A percentile compares a stretch with the other conserved stretches of the same genome.
phyloP scores from a whole-genome alignment of 2,113 vertebrate genomes.

The Paramormyrops kingsleyae region DNA sequence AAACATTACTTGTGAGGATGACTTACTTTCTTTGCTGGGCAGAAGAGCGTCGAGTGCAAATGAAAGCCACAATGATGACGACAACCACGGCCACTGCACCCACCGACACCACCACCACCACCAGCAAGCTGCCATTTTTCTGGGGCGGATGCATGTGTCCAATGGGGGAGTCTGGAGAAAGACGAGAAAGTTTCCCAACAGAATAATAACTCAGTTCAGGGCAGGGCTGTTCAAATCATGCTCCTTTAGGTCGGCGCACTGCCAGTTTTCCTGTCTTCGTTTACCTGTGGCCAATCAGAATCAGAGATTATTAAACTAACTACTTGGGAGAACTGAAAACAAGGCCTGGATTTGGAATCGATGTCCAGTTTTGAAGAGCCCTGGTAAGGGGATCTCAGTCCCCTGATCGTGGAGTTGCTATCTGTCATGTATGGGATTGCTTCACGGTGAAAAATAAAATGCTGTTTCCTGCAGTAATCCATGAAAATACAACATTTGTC shows the following conservation, averaged over 20 bases:
- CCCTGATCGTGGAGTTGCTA: not conserved
- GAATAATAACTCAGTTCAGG: not conserved
- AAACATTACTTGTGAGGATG: not conserved
- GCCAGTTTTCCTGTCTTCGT: no score
- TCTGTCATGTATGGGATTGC: not conserved
- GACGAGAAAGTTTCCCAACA: not conserved
- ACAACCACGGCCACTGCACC: slow-evolving; percentile 73
- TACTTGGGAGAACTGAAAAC: no score
- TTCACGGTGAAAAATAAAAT: not conserved
- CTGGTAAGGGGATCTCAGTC: not conserved
- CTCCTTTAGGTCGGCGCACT: no score
- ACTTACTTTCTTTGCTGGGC: slow-evolving; percentile 89
- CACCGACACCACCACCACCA: slow-evolving; percentile 78
- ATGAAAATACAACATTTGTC: not conserved
- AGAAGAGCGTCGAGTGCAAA: slow-evolving; percentile 82
- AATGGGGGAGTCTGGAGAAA: slow-evolving; percentile 77
- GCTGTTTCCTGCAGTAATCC: not conserved
- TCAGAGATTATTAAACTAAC: no score
- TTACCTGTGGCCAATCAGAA: no score
- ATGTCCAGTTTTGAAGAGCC: no score
- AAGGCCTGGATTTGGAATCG: no score
- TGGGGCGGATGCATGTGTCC: slow-evolving; percentile 90
- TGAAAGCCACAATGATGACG: slow-evolving; percentile 72
- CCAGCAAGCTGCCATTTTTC: slow-evolving; percentile 83
- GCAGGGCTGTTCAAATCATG: no score